Base-by-base conservation (phyloP, 2,797 vertebrate species). In the Pipistrellus kuhlii region DNA sequence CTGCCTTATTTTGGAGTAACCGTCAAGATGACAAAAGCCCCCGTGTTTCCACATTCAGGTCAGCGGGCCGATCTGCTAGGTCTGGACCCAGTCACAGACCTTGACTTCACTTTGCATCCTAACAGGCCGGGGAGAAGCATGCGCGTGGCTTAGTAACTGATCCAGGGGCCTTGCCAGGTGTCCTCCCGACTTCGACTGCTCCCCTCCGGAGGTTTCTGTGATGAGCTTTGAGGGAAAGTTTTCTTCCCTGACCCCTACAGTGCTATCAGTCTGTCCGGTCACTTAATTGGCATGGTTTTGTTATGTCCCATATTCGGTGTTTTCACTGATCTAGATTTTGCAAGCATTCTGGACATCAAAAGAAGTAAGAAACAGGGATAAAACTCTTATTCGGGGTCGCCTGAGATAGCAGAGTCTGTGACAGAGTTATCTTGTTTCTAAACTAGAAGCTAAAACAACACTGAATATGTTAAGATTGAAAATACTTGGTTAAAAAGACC, bases 401-500 rank as follows among this genome's bases (percentile, higher is more conserved):
- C 55, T 41, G 93, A 88, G 72, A 85, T 6, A 72, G 51, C n/a
- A 59, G 78, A 30, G 46, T 51, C 66, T 62, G 53, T 46, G 55
- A 84, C 30, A 73, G 57, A 82, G 90, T 81, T 18, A 9, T 51
- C 9, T 66, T 76, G 82, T 66, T 78, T 35, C 62, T 72, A 68
- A 85, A 76, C 89, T 81, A 68, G 84, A 95, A 94, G 78, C 55
- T 84, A 78, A 95, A 94, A 93, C 64, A 76, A 94, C 85, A 95
- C 73, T 48, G 48, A 82, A 69, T 90, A 91, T 66, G 80, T 83
- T 94, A 96, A 93, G 53, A 94, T 87, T 93, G 64, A 90, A 94
- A 75, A 86, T 73, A 93, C 72, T 94, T 96, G 90, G 93, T 88
- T 96, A 69, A 95, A 94, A 96, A 90, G 30, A 73, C 69, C 77